A percentile compares a stretch with the other conserved stretches of the same genome.
Conservation (phyloP, 2,797 vertebrate genomes). For the Neosalanx taihuensis region DNA sequence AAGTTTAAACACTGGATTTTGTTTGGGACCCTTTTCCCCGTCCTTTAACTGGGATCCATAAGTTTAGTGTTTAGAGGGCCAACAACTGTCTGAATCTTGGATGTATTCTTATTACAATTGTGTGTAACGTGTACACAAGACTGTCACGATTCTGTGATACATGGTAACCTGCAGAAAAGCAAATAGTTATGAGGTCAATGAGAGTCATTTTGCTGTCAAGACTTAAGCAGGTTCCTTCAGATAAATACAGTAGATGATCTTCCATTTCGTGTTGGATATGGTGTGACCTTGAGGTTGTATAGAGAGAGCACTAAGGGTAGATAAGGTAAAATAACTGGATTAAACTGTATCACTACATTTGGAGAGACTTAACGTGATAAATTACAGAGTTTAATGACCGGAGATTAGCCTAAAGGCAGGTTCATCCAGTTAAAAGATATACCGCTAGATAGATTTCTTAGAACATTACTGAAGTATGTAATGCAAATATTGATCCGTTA, state of each 20-base stretch:
- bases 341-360: neutral
- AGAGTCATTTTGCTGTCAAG: neutral
- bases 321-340: neutral
- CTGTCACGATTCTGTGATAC: neutral
- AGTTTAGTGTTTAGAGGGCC: no score
- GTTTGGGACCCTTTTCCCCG: no score
- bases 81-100: neutral
- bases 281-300: neutral
- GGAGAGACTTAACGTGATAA: neutral
- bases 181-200: neutral
- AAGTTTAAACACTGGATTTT: no score
- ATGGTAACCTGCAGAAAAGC: neutral
- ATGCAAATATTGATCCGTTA: conserved; percentile 5
- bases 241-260: neutral
- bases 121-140: neutral
- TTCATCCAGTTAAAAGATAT: neutral
- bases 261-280: neutral
- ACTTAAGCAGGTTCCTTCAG: neutral
- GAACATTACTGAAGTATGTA: neutral
- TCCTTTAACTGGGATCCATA: no score
- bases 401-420: neutral
- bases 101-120: neutral
- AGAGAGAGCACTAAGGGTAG: neutral
- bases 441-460: neutral
- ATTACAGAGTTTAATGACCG: neutral